Base-by-base conservation (phyloP, 2,888 invertebrate genomes). In the Alcis repandata region DNA sequence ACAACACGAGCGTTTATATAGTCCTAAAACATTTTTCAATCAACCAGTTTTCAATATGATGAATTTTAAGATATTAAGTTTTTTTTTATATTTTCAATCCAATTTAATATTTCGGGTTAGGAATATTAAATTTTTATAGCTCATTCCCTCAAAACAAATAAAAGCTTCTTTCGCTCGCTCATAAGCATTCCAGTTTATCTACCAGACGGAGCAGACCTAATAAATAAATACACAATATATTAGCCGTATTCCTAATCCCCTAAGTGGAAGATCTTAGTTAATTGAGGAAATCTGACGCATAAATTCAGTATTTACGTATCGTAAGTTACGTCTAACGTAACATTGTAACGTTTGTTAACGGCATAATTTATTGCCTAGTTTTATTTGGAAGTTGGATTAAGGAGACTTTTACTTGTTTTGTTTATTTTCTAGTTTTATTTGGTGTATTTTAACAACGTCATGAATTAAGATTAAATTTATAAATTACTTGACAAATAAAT, bases 181-280 rank as follows among this genome's bases (percentile, higher is more conserved):
- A 38, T 58, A 59, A 59, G 20, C 46, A 17, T 15, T 1, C n/a
- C 20, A 41, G 33, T 46, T 59, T 53, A 63, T 43, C 11, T 48
- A 15, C 54, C 20, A 36, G 48, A 33, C 41, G n/a, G 33, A 54
- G 59, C 49, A 19, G 33, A 15, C 45, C 33, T 33, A 59, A 59
- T 59, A 64, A 64, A 59, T 59, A 59, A 33, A 54, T 54, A 64
- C 22, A 64, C 54, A 49, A 59, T 64, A 64, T 64, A 49, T 59
- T 59, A 51, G 46, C 46, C 22, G 48, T 59, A 56, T 49, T 64
- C 54, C 27, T 64, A 64, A 64, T 64, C 64, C 46, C 43, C 59
- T 59, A 64, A 64, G 64, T 59, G 64, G 59, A 22, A 38, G 57
- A 56, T 54, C n/a, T 45, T 59, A 59, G 64, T 59, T 64, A 64